These are phyloP conservation scores for Pelvicachromis taeniatus DNA, from an alignment of 2,113 vertebrate genomes.

Conservation along the genomic window DNA sequence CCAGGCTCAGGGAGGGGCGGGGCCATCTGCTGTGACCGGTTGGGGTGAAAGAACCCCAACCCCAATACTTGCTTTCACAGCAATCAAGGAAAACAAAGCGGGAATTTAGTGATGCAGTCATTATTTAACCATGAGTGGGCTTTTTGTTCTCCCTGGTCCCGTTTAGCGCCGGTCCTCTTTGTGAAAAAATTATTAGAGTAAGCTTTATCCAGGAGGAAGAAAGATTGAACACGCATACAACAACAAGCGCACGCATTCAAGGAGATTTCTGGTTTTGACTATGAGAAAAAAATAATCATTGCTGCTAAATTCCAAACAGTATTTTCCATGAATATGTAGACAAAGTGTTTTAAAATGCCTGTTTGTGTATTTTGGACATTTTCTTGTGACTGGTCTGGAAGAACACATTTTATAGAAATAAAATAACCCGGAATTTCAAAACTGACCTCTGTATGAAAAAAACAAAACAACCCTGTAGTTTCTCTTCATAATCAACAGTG, in stretches of 20 bases:
- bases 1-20: too few relatives aligned
- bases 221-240: slow-evolving; percentile 10
- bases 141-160: slow-evolving; percentile 33
- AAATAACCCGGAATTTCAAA: not conserved
- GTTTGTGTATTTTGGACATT: not conserved
- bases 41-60: too few relatives aligned
- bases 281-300: not conserved
- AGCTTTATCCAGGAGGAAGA: slow-evolving; percentile 36
- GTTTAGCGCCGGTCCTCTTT: slow-evolving; percentile 28
- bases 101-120: slow-evolving; percentile 51
- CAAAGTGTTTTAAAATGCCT: not conserved
- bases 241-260: not conserved
- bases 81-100: slow-evolving; percentile 45
- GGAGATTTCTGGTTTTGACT: not conserved
- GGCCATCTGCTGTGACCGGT: too few relatives aligned
- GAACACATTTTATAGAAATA: not conserved
- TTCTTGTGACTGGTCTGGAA: not conserved
- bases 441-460: not conserved
- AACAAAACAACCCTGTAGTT: rapidly evolving
- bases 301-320: not conserved
- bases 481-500: not conserved
- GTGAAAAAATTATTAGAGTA: slow-evolving; percentile 49
- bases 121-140: slow-evolving; percentile 60
- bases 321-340: not conserved
- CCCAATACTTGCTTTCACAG: slow-evolving; percentile 43